Evolutionary conservation across 2,797 vertebrate genomes (phyloP), one percentile per base, ranked within the genome.

Genomic region (Lerista edwardsae): DNA sequence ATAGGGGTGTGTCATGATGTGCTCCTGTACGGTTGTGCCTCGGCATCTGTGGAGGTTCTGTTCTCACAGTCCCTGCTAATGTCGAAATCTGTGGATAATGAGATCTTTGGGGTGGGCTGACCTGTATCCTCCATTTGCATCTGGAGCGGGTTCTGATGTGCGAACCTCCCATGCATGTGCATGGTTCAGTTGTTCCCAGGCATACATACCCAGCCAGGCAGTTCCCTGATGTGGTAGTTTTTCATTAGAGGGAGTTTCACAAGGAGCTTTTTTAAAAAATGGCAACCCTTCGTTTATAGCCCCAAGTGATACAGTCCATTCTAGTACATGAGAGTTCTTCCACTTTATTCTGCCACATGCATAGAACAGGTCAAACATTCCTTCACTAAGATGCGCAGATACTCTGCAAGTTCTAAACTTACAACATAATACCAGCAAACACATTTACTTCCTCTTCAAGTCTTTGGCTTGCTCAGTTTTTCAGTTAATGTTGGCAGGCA

Each of bases 401-500:
- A 91, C 77, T 51, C 72, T 82, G 12, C 10, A 29, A 14, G 27
- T 12, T 34, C 80, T 2, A 76, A 0, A 71, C 82, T 74, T 65
- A 68, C 19, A 25, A 6, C 80, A 41, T 36, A 61, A 83, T 79
- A 41, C 27, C 57, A 81, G 47, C 51, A 73, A 81, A 76, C 65
- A 62, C 36, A n/a, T 84, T 75, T 62, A 1, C 68, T 87, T 84
- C 72, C 64, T 74, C 31, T 59, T 67, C 29, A 80, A 59, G 41
- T 71, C 73, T 76, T 77, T 62, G 65, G 65, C 79, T 77, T 86
- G 41, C 39, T 82, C 67, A 64, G n/a, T 55, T 77, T 86, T 77
- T 86, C 74, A 77, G 65, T 82, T 82, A 82, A 77, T n/a, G 74
- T 77, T 65, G 57, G 36, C 17, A 87, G 59, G n/a, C 39, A 57